Evolutionary conservation across 2,888 invertebrate species (phyloP), one percentile per base, ranked within the genome.

Genomic region (Pyrochroa serraticornis): DNA sequence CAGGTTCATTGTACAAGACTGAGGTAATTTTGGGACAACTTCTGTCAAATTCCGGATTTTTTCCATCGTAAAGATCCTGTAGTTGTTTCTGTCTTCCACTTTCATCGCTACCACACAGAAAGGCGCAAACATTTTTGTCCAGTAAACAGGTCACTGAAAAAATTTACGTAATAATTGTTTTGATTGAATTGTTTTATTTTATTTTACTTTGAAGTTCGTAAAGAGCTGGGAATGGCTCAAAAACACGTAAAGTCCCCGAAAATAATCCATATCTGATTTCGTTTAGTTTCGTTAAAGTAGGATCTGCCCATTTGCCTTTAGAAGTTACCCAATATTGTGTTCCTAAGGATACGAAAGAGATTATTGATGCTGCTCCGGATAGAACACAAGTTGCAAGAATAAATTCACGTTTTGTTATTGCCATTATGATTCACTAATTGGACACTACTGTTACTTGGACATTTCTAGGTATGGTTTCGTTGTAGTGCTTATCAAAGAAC

Each of bases 111-210:
- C 76, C 75, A 60, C 81, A 81, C 38, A 81, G 71, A 59, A 76
- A 72, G 1, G 80, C 79, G 59, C 82, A 82, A 41, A 75, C 72
- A 63, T 79, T 79, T 48, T 75, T 60, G 1, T 64, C 62, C 14
- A 74, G 68, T 14, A 74, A 63, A 58, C 81, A 81, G 3, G 77
- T 76, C 64, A 80, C 80, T 81, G 60, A 52, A 76, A 76, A 57
- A 49, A 60, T 41, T 56, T 35, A 56, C 47, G 43, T 31, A 56
- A 58, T 41, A 55, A 41, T 35, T 37, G 42, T 31, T n/a, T n/a
- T n/a, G n/a, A n/a, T n/a, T 39, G 9, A 14, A 38, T 39, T 49
- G 48, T 9, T 32, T 5, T 10, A 30, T 22, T 6, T 48, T n/a
- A 45, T n/a, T 7, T 38, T 10, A 80, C 79, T 74, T 62, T 67